Evolutionary conservation across 2,113 vertebrate genomes (phyloP).

Genomic region (Perognathus longimembris): DNA sequence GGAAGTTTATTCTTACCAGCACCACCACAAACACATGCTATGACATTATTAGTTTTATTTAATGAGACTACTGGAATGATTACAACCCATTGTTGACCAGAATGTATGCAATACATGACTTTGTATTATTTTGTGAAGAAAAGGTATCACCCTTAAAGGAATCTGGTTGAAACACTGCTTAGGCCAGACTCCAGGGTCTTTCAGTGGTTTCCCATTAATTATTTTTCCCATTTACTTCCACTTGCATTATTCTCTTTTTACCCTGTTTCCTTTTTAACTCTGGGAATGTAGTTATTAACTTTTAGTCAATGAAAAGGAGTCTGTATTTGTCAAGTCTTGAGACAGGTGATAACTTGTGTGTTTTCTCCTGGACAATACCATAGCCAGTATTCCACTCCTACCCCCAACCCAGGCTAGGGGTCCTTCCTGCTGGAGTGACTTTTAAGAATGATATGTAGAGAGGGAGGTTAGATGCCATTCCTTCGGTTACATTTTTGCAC

Average conservation of each 20-base stretch:
- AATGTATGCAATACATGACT: neutral
- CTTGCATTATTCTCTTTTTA: neutral
- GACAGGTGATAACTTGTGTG: neutral
- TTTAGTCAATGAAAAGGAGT: neutral
- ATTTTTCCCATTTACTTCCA: neutral
- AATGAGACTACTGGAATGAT: neutral
- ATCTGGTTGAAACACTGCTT: neutral
- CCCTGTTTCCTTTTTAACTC: conserved; percentile 45
- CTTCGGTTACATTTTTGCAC: neutral
- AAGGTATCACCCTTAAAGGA: neutral
- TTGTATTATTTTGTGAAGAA: neutral
- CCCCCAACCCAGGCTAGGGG: neutral
- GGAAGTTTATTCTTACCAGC: neutral
- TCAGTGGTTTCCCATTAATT: neutral
- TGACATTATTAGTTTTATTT: neutral
- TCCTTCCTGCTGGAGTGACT: neutral
- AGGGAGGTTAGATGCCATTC: neutral
- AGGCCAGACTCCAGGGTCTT: neutral
- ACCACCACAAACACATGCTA: neutral
- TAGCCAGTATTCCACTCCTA: neutral
- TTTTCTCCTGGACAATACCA: neutral
- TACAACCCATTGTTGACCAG: neutral
- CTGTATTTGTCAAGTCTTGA: conserved; percentile 31
- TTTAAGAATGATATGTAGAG: neutral
- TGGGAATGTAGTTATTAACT: conserved; percentile 29